Evolutionary conservation across 2,888 invertebrate genomes (phyloP), one percentile per base, ranked within the genome.

Genomic region (Podotricha telesiphe): DNA sequence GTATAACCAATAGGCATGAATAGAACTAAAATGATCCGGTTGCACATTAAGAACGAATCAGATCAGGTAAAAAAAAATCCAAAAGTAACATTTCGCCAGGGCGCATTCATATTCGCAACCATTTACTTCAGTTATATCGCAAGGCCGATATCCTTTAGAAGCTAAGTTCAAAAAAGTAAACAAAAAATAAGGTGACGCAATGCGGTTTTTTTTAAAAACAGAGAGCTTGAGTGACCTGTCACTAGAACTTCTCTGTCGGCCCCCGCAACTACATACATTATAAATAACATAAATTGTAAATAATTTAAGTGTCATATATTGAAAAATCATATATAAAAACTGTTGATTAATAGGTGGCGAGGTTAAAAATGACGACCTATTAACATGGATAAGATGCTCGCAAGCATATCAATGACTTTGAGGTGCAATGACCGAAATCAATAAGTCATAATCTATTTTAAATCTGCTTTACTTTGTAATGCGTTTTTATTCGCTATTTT

Each of bases 341-440:
- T 56, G 2, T 20, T 5, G 34, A 56, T 56, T 34, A 58, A 48
- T 48, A 47, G 37, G 65, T 37, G 15, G 7, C 10, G 19, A 61
- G 51, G 50, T 56, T 17, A 6, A n/a, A 17, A 13, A 15, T 22
- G 1, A 19, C 58, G 59, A 68, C 64, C 22, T 65, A 22, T 19
- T 20, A 56, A 55, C 15, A 59, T 47, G 53, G 61, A 64, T 48
- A 61, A 67, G 22, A 62, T 37, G 42, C n/a, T n/a, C n/a, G n/a
- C 34, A 62, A 68, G 61, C 62, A 55, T 65, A 62, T 42, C 37
- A 55, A 68, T 65, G 56, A 71, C 68, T 68, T 71, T 58, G 7
- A 45, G 50, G 68, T 55, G 65, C 65, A 65, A 65, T 40, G 65
- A 45, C 58, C 70, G 55, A 37, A 65, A 68, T 65, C 62, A 48